phyloP scores from a whole-genome alignment of 2,888 invertebrate species.

The Crioceris asparagi region DNA sequence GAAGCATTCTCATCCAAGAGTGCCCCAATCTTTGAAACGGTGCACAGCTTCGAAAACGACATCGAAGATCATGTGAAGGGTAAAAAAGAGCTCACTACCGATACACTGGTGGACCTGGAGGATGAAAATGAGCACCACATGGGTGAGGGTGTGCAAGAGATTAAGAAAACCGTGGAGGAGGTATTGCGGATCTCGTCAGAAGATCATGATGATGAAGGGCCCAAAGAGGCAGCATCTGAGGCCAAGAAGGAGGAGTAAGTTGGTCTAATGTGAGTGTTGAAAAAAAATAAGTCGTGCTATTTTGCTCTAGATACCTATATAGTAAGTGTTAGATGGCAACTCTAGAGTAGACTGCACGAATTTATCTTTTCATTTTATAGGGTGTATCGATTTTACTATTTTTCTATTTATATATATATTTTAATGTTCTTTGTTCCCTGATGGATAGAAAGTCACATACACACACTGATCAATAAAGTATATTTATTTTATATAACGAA shows the following conservation, averaged over 20 bases:
- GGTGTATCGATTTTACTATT: no score
- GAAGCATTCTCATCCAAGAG: slow-evolving; percentile 15
- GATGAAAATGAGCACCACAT: slow-evolving; percentile 24
- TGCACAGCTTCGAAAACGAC: slow-evolving; percentile 17
- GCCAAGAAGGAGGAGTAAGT: slow-evolving; percentile 33
- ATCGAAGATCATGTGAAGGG: slow-evolving; percentile 17
- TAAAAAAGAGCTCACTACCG: slow-evolving; percentile 21
- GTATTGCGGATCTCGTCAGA: slow-evolving; percentile 21
- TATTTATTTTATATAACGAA: no score
- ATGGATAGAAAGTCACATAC: no score
- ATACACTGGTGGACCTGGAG: slow-evolving; percentile 26
- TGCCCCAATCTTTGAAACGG: slow-evolving; percentile 20
- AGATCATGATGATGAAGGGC: slow-evolving; percentile 18
- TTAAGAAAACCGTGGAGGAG: slow-evolving; percentile 25
- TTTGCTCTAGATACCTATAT: slow-evolving; percentile 13
- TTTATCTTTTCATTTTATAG: no score
- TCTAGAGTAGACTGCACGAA: slow-evolving; percentile 20
- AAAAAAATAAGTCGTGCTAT: slow-evolving; percentile 16
- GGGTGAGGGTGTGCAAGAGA: slow-evolving; percentile 24
- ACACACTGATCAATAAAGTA: no score
- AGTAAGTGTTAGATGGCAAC: slow-evolving; percentile 5
- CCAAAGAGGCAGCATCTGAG: slow-evolving; percentile 23
- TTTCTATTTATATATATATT: no score
- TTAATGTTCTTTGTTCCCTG: no score
- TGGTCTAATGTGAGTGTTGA: slow-evolving; percentile 33